Percentiles rank a stretch among this genome's conserved stretches.
Conservation (phyloP, 2,797 vertebrate genomes). For the Aulostomus chinensis region DNA sequence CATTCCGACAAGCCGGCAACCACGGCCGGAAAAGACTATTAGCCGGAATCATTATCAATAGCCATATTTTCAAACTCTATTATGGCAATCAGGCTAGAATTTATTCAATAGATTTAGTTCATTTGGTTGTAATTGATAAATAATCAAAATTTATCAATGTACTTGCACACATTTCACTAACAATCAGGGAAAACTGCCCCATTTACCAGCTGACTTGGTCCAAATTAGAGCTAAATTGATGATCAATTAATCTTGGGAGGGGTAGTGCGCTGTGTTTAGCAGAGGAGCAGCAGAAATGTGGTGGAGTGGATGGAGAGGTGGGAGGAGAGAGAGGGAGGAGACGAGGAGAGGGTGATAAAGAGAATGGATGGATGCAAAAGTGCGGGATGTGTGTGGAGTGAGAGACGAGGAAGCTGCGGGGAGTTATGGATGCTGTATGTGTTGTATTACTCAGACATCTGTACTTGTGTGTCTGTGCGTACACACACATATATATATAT, state of each 20-base stretch:
- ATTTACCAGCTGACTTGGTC: conserved; percentile 99
- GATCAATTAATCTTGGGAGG: conserved; percentile 99
- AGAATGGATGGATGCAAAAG: conserved; percentile 66
- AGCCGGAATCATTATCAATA: conserved; percentile 99
- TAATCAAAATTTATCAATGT: conserved; percentile 99
- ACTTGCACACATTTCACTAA: conserved; percentile 99
- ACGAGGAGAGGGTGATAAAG: conserved; percentile 53
- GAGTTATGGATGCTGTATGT: too few relatives aligned
- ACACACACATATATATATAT: background rate
- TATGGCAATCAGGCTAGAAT: conserved; percentile 98
- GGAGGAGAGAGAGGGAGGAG: conserved; percentile 30
- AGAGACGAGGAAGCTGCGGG: conserved; percentile 60
- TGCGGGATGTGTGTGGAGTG: conserved; percentile 91
- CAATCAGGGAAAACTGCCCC: conserved; percentile 99
- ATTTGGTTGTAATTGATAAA: conserved; percentile 99
- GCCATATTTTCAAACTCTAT: conserved; percentile 99
- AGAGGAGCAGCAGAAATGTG: conserved; percentile 94
- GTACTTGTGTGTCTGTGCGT: background rate
- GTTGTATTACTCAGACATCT: too few relatives aligned
- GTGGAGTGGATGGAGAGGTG: conserved; percentile 80
- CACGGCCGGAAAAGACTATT: conserved; percentile 99
- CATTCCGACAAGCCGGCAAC: conserved; percentile 95
- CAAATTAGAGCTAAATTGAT: conserved; percentile 99
- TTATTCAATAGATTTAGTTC: conserved; percentile 99
- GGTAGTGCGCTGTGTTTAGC: conserved; percentile 96